Evolutionary conservation across 2,113 vertebrate genomes (phyloP).

Genomic region (Cricetomys ansorgei): DNA sequence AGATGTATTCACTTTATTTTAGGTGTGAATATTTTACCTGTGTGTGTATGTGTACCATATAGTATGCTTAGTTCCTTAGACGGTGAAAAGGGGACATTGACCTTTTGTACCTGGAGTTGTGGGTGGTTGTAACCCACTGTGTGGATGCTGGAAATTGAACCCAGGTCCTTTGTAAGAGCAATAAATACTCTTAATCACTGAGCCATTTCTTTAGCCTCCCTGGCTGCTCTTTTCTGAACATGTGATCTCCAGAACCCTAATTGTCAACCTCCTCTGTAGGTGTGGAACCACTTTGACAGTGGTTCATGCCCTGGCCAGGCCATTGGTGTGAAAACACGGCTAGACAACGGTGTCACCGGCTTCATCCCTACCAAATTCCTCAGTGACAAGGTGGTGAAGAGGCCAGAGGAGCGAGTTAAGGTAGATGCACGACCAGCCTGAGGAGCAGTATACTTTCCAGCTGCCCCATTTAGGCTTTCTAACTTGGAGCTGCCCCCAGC

Average conservation of each 20-base stretch:
- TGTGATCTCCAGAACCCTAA: not conserved
- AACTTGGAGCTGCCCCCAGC: not conserved
- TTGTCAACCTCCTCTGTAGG: slow-evolving; percentile 84
- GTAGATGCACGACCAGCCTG: slow-evolving; percentile 81
- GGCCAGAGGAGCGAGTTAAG: slow-evolving; percentile 98
- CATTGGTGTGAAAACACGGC: slow-evolving; percentile 95
- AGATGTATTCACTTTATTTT: not conserved
- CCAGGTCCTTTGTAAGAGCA: not conserved
- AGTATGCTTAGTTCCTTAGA: not conserved
- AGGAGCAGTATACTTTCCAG: not conserved
- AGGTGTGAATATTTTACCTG: not conserved
- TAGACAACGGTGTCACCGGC: slow-evolving; percentile 98
- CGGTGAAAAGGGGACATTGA: not conserved
- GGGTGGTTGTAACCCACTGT: not conserved
- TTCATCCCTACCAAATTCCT: slow-evolving; percentile 99
- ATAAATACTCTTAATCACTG: not conserved
- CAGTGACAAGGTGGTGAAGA: slow-evolving; percentile 98
- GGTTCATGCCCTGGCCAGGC: slow-evolving; percentile 99
- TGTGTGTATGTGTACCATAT: not conserved
- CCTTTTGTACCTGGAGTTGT: not conserved
- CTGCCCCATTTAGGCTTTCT: not conserved
- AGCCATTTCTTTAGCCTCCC: not conserved
- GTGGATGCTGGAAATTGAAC: not conserved
- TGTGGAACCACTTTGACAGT: slow-evolving; percentile 99
- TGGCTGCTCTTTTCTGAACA: not conserved